Percentiles rank a stretch among this genome's conserved stretches.
Conservation (phyloP, 1,140 invertebrate species). For the Laodelphax striatellus region DNA sequence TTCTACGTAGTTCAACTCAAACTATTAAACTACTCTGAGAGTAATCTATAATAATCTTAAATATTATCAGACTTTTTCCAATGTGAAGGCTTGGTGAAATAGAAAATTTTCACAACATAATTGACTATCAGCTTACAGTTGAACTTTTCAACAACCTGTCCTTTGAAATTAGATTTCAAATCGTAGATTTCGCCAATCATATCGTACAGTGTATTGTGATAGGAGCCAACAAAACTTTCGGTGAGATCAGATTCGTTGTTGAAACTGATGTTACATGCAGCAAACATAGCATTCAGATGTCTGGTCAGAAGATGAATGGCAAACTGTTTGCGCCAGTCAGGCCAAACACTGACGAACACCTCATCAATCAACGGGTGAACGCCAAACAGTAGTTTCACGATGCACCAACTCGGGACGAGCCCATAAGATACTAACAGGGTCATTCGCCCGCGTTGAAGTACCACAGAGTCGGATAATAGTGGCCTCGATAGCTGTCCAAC, state of each 20-base stretch:
- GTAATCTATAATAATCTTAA: too few relatives aligned
- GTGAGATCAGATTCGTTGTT: not conserved
- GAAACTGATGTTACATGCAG: not conserved
- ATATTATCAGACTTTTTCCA: too few relatives aligned
- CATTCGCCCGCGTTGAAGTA: conserved; percentile 29
- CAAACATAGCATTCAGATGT: conserved; percentile 7
- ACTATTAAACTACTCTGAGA: too few relatives aligned
- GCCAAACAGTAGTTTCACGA: conserved; percentile 23
- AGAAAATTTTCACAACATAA: too few relatives aligned
- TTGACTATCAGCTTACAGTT: too few relatives aligned
- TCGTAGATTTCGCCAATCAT: not conserved
- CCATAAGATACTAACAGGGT: conserved; percentile 11
- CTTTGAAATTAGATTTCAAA: not conserved
- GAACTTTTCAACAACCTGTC: not conserved
- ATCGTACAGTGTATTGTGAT: not conserved
- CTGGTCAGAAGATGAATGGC: conserved; percentile 24
- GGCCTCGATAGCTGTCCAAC: conserved; percentile 24
- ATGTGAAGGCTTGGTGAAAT: too few relatives aligned
- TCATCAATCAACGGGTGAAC: conserved; percentile 23
- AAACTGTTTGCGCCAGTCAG: conserved; percentile 20
- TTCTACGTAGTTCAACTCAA: too few relatives aligned
- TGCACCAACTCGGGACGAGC: conserved; percentile 12
- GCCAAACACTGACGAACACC: conserved; percentile 20
- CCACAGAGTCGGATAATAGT: conserved; percentile 23
- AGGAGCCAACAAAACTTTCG: not conserved